phyloP scores from a whole-genome alignment of 2,797 vertebrate genomes.

The Eutrigla gurnardus region DNA sequence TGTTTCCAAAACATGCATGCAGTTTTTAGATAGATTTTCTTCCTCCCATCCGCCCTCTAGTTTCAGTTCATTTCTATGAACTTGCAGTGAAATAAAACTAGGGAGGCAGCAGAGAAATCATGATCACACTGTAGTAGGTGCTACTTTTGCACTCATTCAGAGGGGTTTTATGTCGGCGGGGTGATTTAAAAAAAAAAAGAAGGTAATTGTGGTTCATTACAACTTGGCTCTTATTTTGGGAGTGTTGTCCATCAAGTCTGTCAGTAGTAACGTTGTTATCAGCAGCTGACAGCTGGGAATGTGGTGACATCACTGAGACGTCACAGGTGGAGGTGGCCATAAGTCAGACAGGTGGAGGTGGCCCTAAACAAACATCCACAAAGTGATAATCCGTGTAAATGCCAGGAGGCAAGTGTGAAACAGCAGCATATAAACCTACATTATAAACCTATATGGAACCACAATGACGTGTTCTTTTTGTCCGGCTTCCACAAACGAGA shows the following conservation, averaged over 20 bases:
- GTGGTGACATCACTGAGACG: background rate
- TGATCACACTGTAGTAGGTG: background rate
- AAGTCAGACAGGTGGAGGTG: background rate
- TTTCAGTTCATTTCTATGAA: background rate
- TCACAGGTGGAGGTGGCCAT: no score
- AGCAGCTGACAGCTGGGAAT: background rate
- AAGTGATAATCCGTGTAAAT: background rate
- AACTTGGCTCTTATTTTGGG: background rate
- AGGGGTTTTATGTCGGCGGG: background rate
- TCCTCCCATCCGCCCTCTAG: background rate
- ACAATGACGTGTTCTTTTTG: no score
- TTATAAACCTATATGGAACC: no score
- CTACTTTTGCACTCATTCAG: background rate
- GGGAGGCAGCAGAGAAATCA: no score
- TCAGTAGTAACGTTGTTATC: background rate
- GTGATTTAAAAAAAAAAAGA: no score
- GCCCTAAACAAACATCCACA: background rate
- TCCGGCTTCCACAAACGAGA: background rate
- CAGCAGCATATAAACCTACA: rapidly evolving
- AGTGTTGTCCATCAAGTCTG: background rate
- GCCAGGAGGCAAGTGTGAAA: background rate
- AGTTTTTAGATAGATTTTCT: background rate
- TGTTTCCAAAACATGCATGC: background rate
- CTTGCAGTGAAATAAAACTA: background rate
- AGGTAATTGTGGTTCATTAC: background rate